A percentile compares a stretch with the other conserved stretches of the same genome.
Conservation (phyloP, 1,140 invertebrate species). For the Carcinoscorpius rotundicauda region DNA sequence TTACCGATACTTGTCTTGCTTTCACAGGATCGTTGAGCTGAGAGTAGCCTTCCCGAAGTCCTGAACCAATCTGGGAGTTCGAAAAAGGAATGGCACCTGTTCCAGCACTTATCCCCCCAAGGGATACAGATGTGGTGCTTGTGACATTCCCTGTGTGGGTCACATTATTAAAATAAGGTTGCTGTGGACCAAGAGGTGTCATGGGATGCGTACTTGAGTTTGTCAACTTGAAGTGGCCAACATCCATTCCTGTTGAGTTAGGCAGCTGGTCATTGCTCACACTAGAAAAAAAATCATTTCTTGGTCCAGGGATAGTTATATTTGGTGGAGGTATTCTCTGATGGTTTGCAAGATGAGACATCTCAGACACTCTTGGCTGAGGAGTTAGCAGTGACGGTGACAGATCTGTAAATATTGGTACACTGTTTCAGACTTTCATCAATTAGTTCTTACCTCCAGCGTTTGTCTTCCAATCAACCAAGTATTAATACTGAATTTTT, state of each 20-base stretch:
- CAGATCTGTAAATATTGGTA: too few relatives aligned
- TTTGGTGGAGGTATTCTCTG: constrained; percentile 18
- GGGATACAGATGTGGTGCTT: constrained; percentile 9
- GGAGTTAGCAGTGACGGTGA: too few relatives aligned
- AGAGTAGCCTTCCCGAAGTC: constrained; percentile 11
- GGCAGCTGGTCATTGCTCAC: too few relatives aligned
- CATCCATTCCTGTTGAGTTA: neutral
- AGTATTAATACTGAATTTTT: too few relatives aligned
- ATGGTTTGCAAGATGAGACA: constrained; percentile 11
- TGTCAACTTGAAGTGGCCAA: constrained; percentile 13
- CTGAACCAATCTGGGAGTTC: constrained; percentile 12
- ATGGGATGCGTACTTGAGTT: constrained; percentile 13
- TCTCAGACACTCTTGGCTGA: neutral
- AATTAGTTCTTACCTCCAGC: too few relatives aligned
- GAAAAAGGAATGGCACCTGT: constrained; percentile 7
- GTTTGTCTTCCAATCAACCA: too few relatives aligned
- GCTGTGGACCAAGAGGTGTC: constrained; percentile 10
- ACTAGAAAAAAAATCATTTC: too few relatives aligned
- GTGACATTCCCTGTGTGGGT: constrained; percentile 7
- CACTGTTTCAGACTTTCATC: too few relatives aligned
- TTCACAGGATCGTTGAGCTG: constrained; percentile 14
- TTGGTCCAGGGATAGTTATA: constrained; percentile 11
- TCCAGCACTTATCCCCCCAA: constrained; percentile 8
- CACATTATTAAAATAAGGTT: constrained; percentile 12
- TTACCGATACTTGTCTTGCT: constrained; percentile 14